Base-by-base conservation (phyloP, 2,113 vertebrate species). In the Xiphias gladius region DNA sequence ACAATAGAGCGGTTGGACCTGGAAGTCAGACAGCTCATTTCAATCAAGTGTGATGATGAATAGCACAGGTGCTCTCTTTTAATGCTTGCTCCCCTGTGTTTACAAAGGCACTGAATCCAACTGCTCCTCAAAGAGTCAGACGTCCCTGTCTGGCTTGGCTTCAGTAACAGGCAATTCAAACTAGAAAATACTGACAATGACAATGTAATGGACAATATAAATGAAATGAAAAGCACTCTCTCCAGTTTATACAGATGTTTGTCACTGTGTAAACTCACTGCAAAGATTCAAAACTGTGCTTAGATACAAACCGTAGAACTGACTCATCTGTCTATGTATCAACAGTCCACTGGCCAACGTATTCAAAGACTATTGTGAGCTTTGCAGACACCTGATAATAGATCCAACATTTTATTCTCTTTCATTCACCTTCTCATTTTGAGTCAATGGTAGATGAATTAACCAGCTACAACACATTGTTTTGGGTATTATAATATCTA, bases 1-100 rank as follows among this genome's bases (percentile, higher is more conserved):
- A 98, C 96, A 83, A 99, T 97, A 87, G 95, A 96, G 80, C 91
- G 94, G 73, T 97, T 96, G 84, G 98, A 96, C 96, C 98, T 99
- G 92, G 85, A 95, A 94, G 84, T 92, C 83, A 94, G 19, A 80
- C 5, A 10, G 17, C 35, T 62, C 19, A 59, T 39, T 85, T 86
- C 16, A 72, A 22, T 75, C 11, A 58, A 54, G 54, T 8, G 30
- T 2, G 8, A 52, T 22, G 54, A 68, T 73, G 35, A 80, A 79
- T 52, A 16, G 74, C 67, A 54, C 84, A 89, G 76, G 76, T 83
- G 86, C 59, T 81, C 37, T 39, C 26, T 80, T 17, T 76, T 73
- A 78, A 48, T 46, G 43, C 22, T 2, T 20, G 19, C 32, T 24
- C 28, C 65, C 10, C 6, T 35, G 46, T 46, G 50, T 55, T 63